These are phyloP conservation scores for Drosophila cognata DNA, from an alignment of 2,888 invertebrate genomes.

Conservation along the genomic window DNA sequence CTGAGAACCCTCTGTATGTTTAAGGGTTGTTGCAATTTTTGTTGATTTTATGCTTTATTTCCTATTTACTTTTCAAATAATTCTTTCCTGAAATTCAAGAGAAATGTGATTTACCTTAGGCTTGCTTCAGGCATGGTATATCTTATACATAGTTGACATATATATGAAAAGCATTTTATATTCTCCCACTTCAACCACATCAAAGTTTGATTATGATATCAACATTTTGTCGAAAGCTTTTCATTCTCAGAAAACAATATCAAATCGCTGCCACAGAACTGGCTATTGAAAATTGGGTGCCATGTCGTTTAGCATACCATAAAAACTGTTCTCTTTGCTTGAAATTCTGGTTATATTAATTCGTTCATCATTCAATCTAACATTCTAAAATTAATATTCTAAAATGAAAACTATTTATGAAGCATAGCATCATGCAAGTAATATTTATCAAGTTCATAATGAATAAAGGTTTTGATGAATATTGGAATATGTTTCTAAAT, in stretches of 20 bases:
- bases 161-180: not conserved
- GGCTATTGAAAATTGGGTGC: not conserved
- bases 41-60: not conserved
- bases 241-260: not conserved
- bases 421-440: not conserved
- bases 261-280: not conserved
- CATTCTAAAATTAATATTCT: not conserved
- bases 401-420: not conserved
- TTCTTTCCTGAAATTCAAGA: not conserved
- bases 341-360: not conserved
- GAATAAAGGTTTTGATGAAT: not conserved
- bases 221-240: not conserved
- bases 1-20: not conserved
- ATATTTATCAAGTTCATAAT: not conserved
- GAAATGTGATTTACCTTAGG: not conserved
- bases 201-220: not conserved
- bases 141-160: not conserved
- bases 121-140: not conserved
- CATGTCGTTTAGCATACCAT: not conserved
- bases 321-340: not conserved
- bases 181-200: not conserved
- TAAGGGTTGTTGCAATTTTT: not conserved
- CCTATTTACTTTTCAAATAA: not conserved
- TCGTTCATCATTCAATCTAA: not conserved
- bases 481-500: not conserved